Evolutionary conservation across 2,113 vertebrate genomes (phyloP), one percentile per base, ranked within the genome.

Genomic region (Thymallus thymallus): DNA sequence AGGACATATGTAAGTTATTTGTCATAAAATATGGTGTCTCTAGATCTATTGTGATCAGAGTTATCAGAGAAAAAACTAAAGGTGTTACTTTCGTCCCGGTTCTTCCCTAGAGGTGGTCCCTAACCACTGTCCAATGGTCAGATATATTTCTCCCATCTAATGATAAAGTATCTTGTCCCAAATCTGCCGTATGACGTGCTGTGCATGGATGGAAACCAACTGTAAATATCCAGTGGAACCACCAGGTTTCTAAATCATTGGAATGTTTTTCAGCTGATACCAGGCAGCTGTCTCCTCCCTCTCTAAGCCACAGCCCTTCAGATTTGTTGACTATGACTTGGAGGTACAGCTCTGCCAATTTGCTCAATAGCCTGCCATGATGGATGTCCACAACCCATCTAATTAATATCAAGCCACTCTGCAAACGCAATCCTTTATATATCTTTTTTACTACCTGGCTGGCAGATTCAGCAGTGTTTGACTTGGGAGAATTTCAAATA

Each of bases 261-360:
- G 68, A 63, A 0, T 1, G 71, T 83, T 75, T 77, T 80, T 55
- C 69, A 24, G 58, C 83, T 68, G 76, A 76, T 75, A 14, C 24
- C 26, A 64, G 62, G 1, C 62, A 45, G 41, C 41, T 45, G 41
- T 64, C 62, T 5, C 23, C 24, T 16, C 62, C 5, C 24, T 64
- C 62, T 51, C 14, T 7, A 24, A 64, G 62, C 62, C 23, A 64
- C 13, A 20, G 62, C 20, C 24, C 13, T 5, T 29, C 6, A 64
- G 29, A 29, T 64, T 64, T 18, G 62, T 24, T 64, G 62, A 64
- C 62, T 64, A 13, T 24, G 5, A 64, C 62, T 16, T 64, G 46
- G 46, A 51, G 46, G 46, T 51, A 74, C 78, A 9, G 3, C 65
- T 68, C 75, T 76, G 74, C 79, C 81, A 62, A 76, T 51, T 73